Evolutionary conservation across 2,888 invertebrate genomes (phyloP), one percentile per base, ranked within the genome.

Genomic region (Drosophila bunnanda): DNA sequence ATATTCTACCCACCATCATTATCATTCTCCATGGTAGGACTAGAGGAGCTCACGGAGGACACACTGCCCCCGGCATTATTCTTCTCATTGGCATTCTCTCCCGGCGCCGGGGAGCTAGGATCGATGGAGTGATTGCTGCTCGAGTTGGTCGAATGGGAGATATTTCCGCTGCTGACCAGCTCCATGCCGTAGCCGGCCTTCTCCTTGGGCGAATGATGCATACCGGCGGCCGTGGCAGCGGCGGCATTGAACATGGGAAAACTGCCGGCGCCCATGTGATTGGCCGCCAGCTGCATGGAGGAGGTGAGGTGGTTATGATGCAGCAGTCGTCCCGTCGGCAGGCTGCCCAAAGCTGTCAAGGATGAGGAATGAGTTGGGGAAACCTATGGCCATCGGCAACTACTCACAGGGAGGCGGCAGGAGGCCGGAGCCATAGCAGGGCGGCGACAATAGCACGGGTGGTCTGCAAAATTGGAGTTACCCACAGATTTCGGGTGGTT

Each of bases 361-460:
- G 22, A 43, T 36, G 44, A 20, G 22, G 17, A 43, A 28, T 28
- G 15, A 61, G 50, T 52, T 52, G 34, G 22, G 34, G 32, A 20
- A 34, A 52, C 41, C 50, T 54, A 36, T n/a, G n/a, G 28, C 22
- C 15, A 5, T 34, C 28, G 28, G 25, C 56, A 41, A 50, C 43
- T 66, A 91, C 90, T 89, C 87, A 92, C 92, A 89, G 79, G 94
- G 94, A 22, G 94, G 94, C 2, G 95, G 95, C 71, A 95, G 92
- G 28, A 94, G 90, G 61, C 93, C 93, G 70, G 94, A 90, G 17
- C 94, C 94, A 92, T 96, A 96, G 90, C 95, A 94, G 9, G 95
- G 94, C 48, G 96, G 95, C 53, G 96, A 94, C 44, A 97, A 93
- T 15, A 96, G 95, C 22, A 97, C 96, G 53, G 97, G 97, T 22